Evolutionary conservation across 2,113 vertebrate species (phyloP).

Genomic region (Sander vitreus): DNA sequence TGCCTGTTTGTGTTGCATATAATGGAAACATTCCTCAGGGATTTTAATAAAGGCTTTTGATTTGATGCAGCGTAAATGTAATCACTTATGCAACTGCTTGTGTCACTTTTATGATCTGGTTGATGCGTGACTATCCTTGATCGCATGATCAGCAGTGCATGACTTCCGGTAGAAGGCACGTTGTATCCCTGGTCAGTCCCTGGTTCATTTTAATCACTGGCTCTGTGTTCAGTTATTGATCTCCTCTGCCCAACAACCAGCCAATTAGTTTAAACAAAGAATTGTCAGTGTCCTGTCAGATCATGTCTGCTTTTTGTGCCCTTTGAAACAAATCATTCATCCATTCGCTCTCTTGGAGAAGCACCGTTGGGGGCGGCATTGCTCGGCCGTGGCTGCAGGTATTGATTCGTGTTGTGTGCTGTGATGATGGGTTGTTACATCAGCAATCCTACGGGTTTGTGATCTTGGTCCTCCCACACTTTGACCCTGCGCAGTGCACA

Average conservation of each 20-base stretch:
- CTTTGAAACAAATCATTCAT: conserved; percentile 42
- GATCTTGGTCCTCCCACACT: conserved; percentile 55
- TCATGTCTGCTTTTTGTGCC: conserved; percentile 43
- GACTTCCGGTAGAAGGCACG: not conserved
- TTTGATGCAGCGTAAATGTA: not conserved
- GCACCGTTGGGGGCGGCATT: conserved; percentile 13
- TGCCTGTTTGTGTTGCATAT: conserved; percentile 8
- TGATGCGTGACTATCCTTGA: conserved; percentile 14
- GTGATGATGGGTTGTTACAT: conserved; percentile 48
- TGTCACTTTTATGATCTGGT: not conserved
- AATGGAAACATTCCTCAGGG: not conserved
- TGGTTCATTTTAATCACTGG: conserved; percentile 58
- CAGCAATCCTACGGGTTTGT: conserved; percentile 38
- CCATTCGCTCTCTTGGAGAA: conserved; percentile 25
- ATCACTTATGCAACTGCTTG: conserved; percentile 3
- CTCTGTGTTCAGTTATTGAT: conserved; percentile 57
- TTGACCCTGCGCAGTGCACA: conserved; percentile 41
- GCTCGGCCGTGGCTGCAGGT: conserved; percentile 14
- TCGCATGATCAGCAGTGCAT: not conserved
- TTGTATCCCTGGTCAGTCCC: conserved; percentile 19
- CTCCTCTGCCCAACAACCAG: conserved; percentile 36
- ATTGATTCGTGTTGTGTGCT: conserved; percentile 57
- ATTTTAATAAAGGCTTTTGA: not conserved
- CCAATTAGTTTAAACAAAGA: conserved; percentile 60
- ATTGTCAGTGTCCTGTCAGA: conserved; percentile 26